Conservation (phyloP, 30 jellyfish, hydroid and myxozoan species). For the Catostylus mosaicus region DNA sequence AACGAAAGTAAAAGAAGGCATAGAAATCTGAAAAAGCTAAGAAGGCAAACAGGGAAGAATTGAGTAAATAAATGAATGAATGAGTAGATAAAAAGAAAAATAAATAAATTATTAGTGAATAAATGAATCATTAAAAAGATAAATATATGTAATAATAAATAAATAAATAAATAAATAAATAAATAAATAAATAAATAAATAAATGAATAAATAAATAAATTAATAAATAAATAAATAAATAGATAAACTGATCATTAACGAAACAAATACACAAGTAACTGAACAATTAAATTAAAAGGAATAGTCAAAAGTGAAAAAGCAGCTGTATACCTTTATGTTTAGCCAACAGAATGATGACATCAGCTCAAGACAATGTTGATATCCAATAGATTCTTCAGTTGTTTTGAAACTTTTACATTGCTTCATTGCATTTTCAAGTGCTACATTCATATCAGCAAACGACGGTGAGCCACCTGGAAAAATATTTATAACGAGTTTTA, state of each 20-base stretch:
- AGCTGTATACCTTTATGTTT: conserved; percentile 54
- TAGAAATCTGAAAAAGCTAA: too few relatives aligned
- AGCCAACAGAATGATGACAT: conserved; percentile 92
- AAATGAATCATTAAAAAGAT: not conserved
- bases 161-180: not conserved
- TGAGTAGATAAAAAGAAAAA: not conserved
- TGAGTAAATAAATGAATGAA: not conserved
- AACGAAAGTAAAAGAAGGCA: too few relatives aligned
- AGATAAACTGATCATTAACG: not conserved
- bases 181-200: not conserved
- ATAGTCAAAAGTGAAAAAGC: too few relatives aligned
- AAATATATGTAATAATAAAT: not conserved
- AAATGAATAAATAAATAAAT: not conserved
- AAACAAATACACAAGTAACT: not conserved
- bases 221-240: too few relatives aligned
- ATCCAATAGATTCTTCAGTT: conserved; percentile 40
- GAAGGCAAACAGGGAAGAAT: too few relatives aligned
- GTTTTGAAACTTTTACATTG: conserved; percentile 30
- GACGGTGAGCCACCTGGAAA: conserved; percentile 78
- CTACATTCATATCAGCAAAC: conserved; percentile 87
- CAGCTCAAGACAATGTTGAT: conserved; percentile 78
- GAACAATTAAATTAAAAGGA: not conserved
- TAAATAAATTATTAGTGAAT: not conserved
- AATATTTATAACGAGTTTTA: too few relatives aligned
- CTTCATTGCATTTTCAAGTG: conserved; percentile 51